These are phyloP conservation scores for Drosophila prostipennis DNA, from an alignment of 2,888 invertebrate genomes.

Conservation along the genomic window DNA sequence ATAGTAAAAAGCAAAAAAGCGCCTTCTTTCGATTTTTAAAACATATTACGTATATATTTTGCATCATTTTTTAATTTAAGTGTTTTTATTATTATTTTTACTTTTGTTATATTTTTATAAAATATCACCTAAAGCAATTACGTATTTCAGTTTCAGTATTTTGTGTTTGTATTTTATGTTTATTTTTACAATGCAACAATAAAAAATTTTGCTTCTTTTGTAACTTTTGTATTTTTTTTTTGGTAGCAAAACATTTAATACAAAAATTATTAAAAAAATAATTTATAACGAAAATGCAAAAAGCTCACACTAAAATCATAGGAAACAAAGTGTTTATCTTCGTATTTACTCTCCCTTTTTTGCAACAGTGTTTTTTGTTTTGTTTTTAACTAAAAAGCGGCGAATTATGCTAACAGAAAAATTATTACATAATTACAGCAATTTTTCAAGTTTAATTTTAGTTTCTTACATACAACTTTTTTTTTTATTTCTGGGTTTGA, in stretches of 20 bases:
- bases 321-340: constrained; percentile 66
- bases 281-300: constrained; percentile 69
- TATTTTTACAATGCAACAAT: constrained; percentile 68
- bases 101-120: constrained; percentile 74
- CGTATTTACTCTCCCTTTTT: constrained; percentile 44
- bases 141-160: constrained; percentile 83
- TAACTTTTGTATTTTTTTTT: constrained; percentile 14
- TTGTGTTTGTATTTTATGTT: constrained; percentile 55
- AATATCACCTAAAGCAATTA: constrained; percentile 83
- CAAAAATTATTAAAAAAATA: constrained; percentile 69
- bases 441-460: constrained; percentile 59
- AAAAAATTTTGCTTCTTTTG: constrained; percentile 57
- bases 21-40: constrained; percentile 37
- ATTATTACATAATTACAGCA: constrained; percentile 72
- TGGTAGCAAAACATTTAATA: constrained; percentile 64
- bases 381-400: constrained; percentile 74
- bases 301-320: constrained; percentile 76
- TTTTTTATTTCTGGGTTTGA: constrained; percentile 61
- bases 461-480: constrained; percentile 46
- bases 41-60: constrained; percentile 47
- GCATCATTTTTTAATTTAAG: constrained; percentile 38
- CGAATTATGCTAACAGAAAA: constrained; percentile 71
- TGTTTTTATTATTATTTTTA: constrained; percentile 51
- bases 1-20: constrained; percentile 46
- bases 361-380: constrained; percentile 35